Evolutionary conservation across 2,113 vertebrate species (phyloP).

Genomic region (Chascanopsetta lugubris): DNA sequence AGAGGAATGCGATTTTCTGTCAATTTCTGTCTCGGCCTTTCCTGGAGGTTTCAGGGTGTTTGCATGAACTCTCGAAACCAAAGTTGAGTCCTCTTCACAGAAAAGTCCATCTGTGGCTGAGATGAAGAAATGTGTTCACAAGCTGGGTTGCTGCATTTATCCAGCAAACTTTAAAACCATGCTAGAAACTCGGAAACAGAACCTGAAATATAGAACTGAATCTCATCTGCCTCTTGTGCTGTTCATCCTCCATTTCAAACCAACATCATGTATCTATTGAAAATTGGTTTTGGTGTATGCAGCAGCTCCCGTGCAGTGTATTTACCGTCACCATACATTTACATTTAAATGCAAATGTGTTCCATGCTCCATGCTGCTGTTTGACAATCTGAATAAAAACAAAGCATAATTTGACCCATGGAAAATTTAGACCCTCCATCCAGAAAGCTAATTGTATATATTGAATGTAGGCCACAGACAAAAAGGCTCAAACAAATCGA

Average conservation of each 20-base stretch:
- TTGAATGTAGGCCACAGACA: conserved; percentile 28
- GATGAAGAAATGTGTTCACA: neutral
- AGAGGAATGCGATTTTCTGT: neutral
- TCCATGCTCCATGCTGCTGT: conserved; percentile 4
- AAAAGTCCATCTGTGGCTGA: neutral
- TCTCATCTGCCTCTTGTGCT: too few species aligned
- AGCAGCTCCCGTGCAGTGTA: conserved; percentile 23
- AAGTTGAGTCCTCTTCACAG: neutral
- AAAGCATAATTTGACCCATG: conserved; percentile 27
- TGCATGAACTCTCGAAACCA: neutral
- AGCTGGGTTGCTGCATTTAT: neutral
- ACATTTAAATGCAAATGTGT: conserved; percentile 34
- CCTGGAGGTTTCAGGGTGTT: neutral
- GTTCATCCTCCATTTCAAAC: too few species aligned
- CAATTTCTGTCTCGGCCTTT: neutral
- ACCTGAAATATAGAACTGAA: too few species aligned
- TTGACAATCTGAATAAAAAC: conserved; percentile 10
- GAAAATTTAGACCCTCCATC: conserved; percentile 28
- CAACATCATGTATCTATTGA: conserved; percentile 5
- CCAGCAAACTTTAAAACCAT: neutral
- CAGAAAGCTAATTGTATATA: conserved; percentile 21
- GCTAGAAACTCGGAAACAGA: neutral
- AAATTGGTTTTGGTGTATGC: conserved; percentile 9
- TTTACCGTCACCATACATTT: conserved; percentile 33
- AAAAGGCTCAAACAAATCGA: conserved; percentile 35